These are phyloP conservation scores for Protobothrops flavoviridis DNA, from an alignment of 2,113 vertebrate genomes.

Conservation along the genomic window DNA sequence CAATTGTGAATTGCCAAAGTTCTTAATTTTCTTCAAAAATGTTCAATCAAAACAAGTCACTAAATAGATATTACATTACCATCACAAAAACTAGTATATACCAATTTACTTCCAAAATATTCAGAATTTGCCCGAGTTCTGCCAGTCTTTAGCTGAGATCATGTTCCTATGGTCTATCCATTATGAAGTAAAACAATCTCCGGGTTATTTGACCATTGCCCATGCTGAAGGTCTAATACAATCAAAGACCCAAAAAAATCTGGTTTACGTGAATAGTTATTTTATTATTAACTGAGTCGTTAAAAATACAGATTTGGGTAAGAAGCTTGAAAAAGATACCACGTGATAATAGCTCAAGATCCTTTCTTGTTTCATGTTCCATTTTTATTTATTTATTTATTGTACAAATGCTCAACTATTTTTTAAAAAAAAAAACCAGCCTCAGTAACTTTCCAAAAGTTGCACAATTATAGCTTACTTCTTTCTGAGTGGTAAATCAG, in stretches of 20 bases:
- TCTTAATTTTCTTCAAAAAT: not conserved
- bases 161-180: not conserved
- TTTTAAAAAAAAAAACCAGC: constrained; percentile 40
- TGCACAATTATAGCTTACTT: constrained; percentile 11
- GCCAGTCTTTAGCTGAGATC: not conserved
- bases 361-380: constrained; percentile 43
- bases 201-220: not conserved
- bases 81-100: not conserved
- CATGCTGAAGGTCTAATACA: not conserved
- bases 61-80: not conserved
- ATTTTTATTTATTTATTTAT: constrained; percentile 45
- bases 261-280: constrained; percentile 50
- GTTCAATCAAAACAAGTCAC: no score
- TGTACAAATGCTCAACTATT: constrained; percentile 43
- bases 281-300: constrained; percentile 29
- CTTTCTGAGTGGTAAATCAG: constrained; percentile 34
- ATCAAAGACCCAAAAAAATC: constrained; percentile 1
- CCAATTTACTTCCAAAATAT: not conserved
- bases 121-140: not conserved
- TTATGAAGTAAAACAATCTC: not conserved
- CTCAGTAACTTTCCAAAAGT: constrained; percentile 33
- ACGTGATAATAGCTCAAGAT: constrained; percentile 50
- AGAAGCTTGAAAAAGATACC: not conserved
- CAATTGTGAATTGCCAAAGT: not conserved
- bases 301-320: not conserved